Base-by-base conservation (phyloP, 2,113 vertebrate species). In the Hippopotamus amphibius region DNA sequence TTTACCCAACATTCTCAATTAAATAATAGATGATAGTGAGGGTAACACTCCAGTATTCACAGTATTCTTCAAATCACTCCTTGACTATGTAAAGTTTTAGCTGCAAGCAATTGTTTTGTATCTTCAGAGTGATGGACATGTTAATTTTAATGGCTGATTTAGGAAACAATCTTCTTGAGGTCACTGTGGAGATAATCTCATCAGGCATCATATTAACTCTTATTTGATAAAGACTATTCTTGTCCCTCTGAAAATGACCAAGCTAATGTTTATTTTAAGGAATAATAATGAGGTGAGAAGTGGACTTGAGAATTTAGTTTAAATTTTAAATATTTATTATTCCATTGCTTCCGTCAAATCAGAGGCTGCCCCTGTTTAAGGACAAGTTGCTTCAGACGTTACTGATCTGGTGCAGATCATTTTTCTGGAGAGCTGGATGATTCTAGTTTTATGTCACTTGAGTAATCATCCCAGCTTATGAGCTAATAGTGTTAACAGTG, bases 221-320 rank as follows among this genome's bases (percentile, higher is more conserved):
- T 96, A 95, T 97, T 97, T 55, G 80, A 95, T 96, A 97, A 97
- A 96, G 79, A 97, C 61, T 96, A 97, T 93, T 96, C 79, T 83
- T 69, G 16, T 88, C 68, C 33, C 59, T 94, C 69, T 90, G 81
- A 94, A 96, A 97, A 97, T 96, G 24, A 88, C 24, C 94, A 82
- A 79, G 84, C 13, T 88, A 48, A 82, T 95, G 81, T 82, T 92
- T 94, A 50, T 89, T 96, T 74, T 95, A 94, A 96, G 88, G 15
- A 96, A 92, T 88, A 95, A 50, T 37, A 88, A 95, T 86, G 59
- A 96, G 17, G 30, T 86, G 15, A 77, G 33, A 94, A 50, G 24
- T 90, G 0, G 14, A 43, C 85, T 93, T 72, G 24, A 93, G 7
- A 24, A 48, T 21, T 86, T 93, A 82, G 28, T 68, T 95, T 91